Evolutionary conservation across 2,888 invertebrate genomes (phyloP).

Genomic region (Branchipolynoe longqiensis): DNA sequence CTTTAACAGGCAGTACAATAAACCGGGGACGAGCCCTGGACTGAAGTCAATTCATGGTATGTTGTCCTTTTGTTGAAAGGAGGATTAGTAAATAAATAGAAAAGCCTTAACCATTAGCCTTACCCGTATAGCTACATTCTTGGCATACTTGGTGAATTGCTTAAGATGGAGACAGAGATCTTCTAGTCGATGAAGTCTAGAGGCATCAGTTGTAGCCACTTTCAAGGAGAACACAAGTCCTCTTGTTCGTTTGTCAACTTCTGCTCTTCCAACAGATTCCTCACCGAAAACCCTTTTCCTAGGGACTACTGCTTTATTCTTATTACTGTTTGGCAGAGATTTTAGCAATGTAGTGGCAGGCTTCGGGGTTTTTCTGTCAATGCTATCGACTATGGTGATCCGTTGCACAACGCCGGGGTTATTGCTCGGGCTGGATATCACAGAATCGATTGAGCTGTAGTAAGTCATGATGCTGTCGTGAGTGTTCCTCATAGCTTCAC

Average conservation of each 20-base stretch:
- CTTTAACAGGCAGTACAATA: too few relatives aligned
- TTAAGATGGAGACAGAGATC: constrained; percentile 88
- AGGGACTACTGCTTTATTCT: background rate
- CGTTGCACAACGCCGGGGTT: background rate
- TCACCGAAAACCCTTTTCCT: background rate
- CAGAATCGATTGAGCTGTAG: constrained; percentile 1
- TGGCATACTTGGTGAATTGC: constrained; percentile 87
- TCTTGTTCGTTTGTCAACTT: constrained; percentile 71
- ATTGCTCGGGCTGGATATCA: background rate
- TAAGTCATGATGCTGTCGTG: constrained; percentile 58
- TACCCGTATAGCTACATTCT: constrained; percentile 87
- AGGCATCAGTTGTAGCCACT: constrained; percentile 78
- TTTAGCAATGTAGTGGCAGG: too few relatives aligned
- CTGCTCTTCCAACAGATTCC: constrained; percentile 64
- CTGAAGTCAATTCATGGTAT: too few relatives aligned
- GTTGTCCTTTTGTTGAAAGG: too few relatives aligned
- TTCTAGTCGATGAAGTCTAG: constrained; percentile 86
- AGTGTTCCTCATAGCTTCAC: constrained; percentile 58
- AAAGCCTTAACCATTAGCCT: too few relatives aligned
- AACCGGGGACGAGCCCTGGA: too few relatives aligned
- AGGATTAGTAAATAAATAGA: too few relatives aligned
- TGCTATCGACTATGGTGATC: background rate
- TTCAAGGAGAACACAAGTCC: constrained; percentile 71
- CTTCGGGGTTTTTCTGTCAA: background rate
- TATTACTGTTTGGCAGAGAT: too few relatives aligned